Conservation (phyloP, 2,113 vertebrate species). For the Uropsilus gracilis region DNA sequence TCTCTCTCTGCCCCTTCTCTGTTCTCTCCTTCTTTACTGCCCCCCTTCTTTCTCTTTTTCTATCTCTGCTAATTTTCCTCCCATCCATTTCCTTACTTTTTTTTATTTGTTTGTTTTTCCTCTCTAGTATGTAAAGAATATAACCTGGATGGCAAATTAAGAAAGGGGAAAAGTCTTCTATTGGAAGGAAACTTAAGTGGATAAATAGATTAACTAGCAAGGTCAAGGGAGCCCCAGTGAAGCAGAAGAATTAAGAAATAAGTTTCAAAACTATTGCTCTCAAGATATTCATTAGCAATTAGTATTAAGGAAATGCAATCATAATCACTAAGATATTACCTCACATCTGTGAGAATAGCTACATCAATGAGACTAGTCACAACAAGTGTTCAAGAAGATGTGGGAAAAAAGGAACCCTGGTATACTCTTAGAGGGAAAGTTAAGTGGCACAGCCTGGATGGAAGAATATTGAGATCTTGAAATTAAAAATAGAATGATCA, state of each 20-base stretch:
- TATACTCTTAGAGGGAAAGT: background rate
- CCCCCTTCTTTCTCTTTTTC: background rate
- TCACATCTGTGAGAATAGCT: background rate
- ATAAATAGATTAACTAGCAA: background rate
- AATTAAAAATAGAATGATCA: background rate
- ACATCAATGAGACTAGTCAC: background rate
- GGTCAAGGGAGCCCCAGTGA: background rate
- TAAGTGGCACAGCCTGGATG: background rate
- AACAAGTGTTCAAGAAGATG: background rate
- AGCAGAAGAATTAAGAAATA: background rate
- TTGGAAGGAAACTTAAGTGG: background rate
- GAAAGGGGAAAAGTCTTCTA: background rate
- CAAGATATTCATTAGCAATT: background rate
- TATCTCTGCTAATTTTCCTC: too few relatives aligned
- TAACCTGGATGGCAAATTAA: background rate
- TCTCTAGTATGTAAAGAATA: background rate
- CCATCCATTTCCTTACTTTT: background rate
- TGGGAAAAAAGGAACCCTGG: background rate
- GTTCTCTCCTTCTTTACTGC: background rate
- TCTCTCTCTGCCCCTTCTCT: too few relatives aligned
- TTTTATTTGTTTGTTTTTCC: background rate
- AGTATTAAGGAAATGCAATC: background rate
- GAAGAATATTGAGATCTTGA: background rate
- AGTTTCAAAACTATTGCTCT: background rate
- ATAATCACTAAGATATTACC: background rate